Evolutionary conservation across 2,888 invertebrate species (phyloP).

Genomic region (Endotricha flammealis): DNA sequence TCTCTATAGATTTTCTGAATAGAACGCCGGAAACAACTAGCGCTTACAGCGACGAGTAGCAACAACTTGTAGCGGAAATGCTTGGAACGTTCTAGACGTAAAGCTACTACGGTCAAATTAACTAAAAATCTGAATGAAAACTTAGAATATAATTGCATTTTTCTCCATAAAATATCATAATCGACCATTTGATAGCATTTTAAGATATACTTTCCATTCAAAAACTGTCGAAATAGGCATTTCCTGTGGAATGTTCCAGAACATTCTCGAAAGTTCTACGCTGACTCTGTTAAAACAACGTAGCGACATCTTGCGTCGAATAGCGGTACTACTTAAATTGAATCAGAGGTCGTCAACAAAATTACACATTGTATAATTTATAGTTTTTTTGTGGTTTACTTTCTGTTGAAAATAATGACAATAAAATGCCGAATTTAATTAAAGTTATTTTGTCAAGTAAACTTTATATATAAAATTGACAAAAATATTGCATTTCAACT

Average conservation of each 20-base stretch:
- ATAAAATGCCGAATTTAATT: too few relatives aligned
- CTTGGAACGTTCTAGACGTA: slow-evolving; percentile 54
- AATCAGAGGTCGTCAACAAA: slow-evolving; percentile 34
- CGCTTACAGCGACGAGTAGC: slow-evolving; percentile 39
- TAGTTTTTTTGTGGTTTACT: too few relatives aligned
- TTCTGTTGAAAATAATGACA: too few relatives aligned
- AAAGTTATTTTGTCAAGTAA: too few relatives aligned
- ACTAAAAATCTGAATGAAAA: slow-evolving; percentile 21
- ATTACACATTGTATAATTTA: too few relatives aligned
- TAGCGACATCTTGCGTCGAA: slow-evolving; percentile 21
- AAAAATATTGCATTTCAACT: too few relatives aligned
- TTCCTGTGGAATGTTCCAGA: slow-evolving; percentile 48
- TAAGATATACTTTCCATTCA: slow-evolving; percentile 1
- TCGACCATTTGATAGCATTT: too few relatives aligned
- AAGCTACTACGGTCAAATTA: slow-evolving; percentile 15
- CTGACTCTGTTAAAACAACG: slow-evolving; percentile 1
- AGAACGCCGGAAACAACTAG: slow-evolving; percentile 40
- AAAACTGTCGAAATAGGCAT: slow-evolving; percentile 3
- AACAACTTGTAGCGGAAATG: slow-evolving; percentile 42
- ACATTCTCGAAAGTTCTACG: slow-evolving; percentile 41
- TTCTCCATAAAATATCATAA: too few relatives aligned
- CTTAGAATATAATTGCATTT: not conserved
- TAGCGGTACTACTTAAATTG: slow-evolving; percentile 26
- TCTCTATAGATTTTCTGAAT: slow-evolving; percentile 19
- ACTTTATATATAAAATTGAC: too few relatives aligned